Evolutionary conservation across 2,113 vertebrate genomes (phyloP).

Genomic region (Alosa alosa): DNA sequence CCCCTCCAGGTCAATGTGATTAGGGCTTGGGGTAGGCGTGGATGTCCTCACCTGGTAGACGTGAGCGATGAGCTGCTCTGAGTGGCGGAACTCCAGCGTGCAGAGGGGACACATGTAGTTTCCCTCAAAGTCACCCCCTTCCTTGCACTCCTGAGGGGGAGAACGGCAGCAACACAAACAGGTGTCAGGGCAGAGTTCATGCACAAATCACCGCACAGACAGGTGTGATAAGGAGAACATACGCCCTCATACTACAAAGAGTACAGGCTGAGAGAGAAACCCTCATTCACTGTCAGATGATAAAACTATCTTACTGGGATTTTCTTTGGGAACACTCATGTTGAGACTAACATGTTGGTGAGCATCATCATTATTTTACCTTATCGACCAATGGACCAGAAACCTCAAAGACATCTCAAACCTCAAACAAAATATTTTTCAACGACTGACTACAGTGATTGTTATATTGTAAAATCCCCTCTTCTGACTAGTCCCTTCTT

Average conservation of each 20-base stretch:
- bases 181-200: background rate
- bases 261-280: background rate
- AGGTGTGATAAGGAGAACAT: background rate
- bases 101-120: conserved; percentile 88
- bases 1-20: background rate
- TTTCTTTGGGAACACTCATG: background rate
- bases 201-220: background rate
- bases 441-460: background rate
- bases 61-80: conserved; percentile 89
- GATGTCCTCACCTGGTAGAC: conserved; percentile 86
- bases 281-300: background rate
- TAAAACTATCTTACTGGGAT: background rate
- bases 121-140: conserved; percentile 59
- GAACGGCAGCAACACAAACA: background rate
- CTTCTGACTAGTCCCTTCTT: background rate
- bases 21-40: too few relatives aligned
- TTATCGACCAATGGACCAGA: background rate
- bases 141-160: conserved; percentile 68
- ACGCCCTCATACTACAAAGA: background rate
- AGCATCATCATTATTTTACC: background rate
- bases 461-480: background rate
- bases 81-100: conserved; percentile 86
- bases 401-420: background rate
- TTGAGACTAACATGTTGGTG: background rate
- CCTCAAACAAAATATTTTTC: background rate